A percentile compares a stretch with the other conserved stretches of the same genome.
These are phyloP conservation scores for Chaetops frenatus DNA, from an alignment of 2,113 vertebrate species.

Conservation along the genomic window DNA sequence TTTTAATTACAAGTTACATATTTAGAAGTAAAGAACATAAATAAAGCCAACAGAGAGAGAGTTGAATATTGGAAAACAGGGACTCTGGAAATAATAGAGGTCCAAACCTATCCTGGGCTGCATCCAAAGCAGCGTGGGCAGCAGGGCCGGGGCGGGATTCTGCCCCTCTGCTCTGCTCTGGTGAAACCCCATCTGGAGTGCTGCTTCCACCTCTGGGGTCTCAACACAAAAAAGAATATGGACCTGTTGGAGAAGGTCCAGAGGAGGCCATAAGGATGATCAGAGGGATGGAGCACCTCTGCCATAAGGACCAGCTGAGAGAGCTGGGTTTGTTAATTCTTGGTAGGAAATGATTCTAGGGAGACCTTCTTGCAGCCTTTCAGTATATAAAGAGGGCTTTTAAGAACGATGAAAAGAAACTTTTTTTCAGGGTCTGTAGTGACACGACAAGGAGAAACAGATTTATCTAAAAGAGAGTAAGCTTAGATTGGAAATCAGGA, in stretches of 20 bases:
- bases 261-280: neutral
- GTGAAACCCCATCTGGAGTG: neutral
- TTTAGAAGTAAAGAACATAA: neutral
- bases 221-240: neutral
- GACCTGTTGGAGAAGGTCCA: neutral
- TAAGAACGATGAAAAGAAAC: neutral
- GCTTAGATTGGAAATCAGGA: neutral
- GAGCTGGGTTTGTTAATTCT: neutral
- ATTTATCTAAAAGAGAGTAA: neutral
- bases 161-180: neutral
- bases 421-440: neutral
- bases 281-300: neutral
- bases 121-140: neutral
- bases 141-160: neutral
- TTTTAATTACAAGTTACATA: neutral
- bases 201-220: neutral
- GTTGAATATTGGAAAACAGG: neutral
- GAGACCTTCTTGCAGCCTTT: neutral
- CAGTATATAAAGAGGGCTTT: neutral
- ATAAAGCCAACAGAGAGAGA: neutral
- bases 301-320: rapidly evolving
- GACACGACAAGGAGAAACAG: neutral
- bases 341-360: neutral
- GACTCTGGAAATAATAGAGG: neutral
- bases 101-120: neutral